A percentile compares a stretch with the other conserved stretches of the same genome.
These are phyloP conservation scores for Drosophila barbarae DNA, from an alignment of 2,888 invertebrate species.

Conservation along the genomic window DNA sequence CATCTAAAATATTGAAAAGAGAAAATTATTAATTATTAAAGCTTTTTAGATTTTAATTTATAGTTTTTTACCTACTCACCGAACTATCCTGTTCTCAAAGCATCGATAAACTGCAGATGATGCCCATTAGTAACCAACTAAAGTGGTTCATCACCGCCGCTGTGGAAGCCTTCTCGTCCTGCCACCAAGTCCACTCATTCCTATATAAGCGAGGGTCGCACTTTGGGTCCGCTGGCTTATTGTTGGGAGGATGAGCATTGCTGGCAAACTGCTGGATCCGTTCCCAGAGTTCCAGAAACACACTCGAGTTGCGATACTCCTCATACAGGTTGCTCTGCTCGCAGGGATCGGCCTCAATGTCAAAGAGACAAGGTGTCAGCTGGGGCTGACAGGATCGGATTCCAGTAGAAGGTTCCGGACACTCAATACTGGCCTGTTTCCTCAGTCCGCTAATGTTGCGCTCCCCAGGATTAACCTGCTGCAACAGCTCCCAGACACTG, in stretches of 20 bases:
- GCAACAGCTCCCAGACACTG: conserved; percentile 64
- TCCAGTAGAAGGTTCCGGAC: conserved; percentile 43
- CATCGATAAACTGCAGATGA: background rate
- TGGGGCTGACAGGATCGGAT: conserved; percentile 67
- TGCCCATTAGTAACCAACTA: conserved; percentile 5
- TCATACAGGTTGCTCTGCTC: conserved; percentile 78
- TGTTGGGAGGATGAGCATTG: conserved; percentile 79
- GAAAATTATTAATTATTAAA: no score
- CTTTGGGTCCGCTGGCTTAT: conserved; percentile 81
- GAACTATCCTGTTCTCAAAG: background rate
- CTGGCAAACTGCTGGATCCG: conserved; percentile 79
- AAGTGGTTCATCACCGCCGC: background rate
- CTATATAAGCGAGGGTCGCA: conserved; percentile 82
- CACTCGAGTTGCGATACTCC: conserved; percentile 52
- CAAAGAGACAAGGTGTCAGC: conserved; percentile 80
- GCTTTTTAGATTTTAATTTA: background rate
- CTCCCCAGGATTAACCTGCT: conserved; percentile 17
- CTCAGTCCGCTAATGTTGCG: conserved; percentile 76
- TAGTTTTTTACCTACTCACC: background rate
- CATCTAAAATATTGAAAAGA: background rate
- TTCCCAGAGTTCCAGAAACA: conserved; percentile 77
- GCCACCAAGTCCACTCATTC: conserved; percentile 83
- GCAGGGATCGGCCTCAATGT: conserved; percentile 81
- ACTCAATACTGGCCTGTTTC: conserved; percentile 54
- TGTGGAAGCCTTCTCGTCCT: conserved; percentile 72